Evolutionary conservation across 2,113 vertebrate species (phyloP), one percentile per base, ranked within the genome.

Genomic region (Ceyx cyanopectus): DNA sequence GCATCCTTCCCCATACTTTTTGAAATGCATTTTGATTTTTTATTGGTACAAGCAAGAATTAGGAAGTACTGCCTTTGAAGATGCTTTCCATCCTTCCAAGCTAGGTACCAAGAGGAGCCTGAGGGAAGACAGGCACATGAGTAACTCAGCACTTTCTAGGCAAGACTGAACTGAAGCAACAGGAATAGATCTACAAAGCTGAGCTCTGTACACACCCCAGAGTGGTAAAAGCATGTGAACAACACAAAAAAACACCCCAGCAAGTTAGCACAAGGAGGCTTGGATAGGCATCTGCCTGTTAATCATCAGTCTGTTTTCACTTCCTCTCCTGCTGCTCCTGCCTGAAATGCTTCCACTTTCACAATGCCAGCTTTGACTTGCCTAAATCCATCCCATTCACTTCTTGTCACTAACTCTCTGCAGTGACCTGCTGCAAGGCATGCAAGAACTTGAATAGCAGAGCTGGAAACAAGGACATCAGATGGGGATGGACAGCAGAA

Each of bases 301-400:
- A 54, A 69, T 58, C 54, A 78, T 56, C 72, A 23, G 79, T 85
- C 81, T 90, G 57, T 57, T 96, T 66, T 88, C 90, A 88, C 82
- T 96, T 96, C 93, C 85, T 12, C 34, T 90, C 74, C 48, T 61
- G 54, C 34, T 90, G 40, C 26, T 88, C 61, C 4, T 2, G 29
- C 26, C 24, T 0, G 0, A 83, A 51, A 48, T 29, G 14, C 34
- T 92, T 93, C 94, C 57, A 87, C 88, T 95, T 93, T 78, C 43
- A 11, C 37, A 82, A 17, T n/a, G 83, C 53, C 43, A 83, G 14
- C 23, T 78, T 43, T 54, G 7, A 87, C 77, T 90, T 95, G 90
- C 72, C 22, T 85, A 87, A 83, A 93, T 61, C 37, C n/a, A 24
- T 61, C 53, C 85, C 4, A 0, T 0, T 43, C 16, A n/a, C 32